A percentile compares a stretch with the other conserved stretches of the same genome.
phyloP scores from a whole-genome alignment of 2,113 vertebrate species.

The Chamaea fasciata region DNA sequence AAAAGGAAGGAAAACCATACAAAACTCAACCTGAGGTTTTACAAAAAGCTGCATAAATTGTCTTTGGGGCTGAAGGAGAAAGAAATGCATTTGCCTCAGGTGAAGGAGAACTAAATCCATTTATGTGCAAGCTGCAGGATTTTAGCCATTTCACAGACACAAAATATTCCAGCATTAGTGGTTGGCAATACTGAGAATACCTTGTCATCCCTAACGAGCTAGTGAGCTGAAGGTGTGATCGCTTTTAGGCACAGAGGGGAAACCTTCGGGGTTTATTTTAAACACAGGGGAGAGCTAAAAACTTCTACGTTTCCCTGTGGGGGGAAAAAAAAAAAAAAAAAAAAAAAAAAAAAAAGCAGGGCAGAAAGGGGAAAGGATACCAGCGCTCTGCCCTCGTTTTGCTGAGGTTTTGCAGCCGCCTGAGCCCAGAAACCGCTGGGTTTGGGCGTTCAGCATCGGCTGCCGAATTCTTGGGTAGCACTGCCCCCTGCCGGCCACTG shows the following conservation, averaged over 20 bases:
- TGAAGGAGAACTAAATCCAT: neutral
- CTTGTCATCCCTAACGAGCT: neutral
- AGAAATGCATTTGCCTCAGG: neutral
- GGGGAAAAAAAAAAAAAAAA: rapidly evolving
- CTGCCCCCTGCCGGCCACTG: conserved; percentile 62
- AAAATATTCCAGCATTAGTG: neutral
- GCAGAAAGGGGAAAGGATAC: no score
- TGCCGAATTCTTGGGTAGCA: conserved; percentile 50
- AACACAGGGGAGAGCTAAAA: rapidly evolving
- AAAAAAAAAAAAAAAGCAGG: no score
- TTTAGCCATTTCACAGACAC: neutral
- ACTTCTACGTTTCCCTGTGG: rapidly evolving
- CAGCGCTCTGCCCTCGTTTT: neutral
- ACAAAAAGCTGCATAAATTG: neutral
- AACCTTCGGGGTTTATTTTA: neutral
- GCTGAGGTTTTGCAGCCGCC: neutral
- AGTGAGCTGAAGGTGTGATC: neutral
- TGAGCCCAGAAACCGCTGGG: neutral
- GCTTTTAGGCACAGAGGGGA: neutral
- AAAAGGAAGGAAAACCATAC: neutral
- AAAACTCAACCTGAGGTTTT: neutral
- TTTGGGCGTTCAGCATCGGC: rapidly evolving
- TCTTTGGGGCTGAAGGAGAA: neutral
- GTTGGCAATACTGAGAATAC: neutral
- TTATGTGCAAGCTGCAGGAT: neutral